Percentiles rank a stretch among this genome's conserved stretches.
Evolutionary conservation across 2,797 vertebrate genomes (phyloP).

Genomic region (Crocodylus rhombifer): DNA sequence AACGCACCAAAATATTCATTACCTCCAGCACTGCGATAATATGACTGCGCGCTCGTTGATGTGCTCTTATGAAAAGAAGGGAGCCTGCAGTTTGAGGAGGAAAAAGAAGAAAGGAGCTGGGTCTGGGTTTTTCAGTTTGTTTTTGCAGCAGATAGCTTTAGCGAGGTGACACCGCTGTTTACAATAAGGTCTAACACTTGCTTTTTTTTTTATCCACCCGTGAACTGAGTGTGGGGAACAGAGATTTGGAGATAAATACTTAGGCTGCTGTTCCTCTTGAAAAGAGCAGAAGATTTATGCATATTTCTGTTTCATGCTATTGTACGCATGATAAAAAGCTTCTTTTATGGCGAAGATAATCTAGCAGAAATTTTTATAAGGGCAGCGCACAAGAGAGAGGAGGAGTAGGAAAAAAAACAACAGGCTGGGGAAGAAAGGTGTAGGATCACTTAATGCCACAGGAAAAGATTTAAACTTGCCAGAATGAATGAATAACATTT

Average conservation of each 20-base stretch:
- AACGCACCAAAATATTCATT: conserved; percentile 35
- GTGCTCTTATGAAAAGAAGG: not conserved
- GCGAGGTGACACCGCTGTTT: not conserved
- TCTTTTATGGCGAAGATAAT: conserved; percentile 17
- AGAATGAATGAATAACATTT: conserved; percentile 25
- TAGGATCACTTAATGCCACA: not conserved
- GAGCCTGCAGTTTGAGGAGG: conserved; percentile 13
- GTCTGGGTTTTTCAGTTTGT: not conserved
- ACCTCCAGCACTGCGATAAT: not conserved
- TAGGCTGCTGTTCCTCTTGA: not conserved
- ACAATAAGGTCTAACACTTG: conserved; percentile 1
- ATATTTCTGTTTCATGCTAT: accelerated
- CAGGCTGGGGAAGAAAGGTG: not conserved
- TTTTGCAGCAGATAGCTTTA: not conserved
- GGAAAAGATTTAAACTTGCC: conserved; percentile 13
- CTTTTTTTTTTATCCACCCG: not conserved
- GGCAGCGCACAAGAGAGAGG: not conserved
- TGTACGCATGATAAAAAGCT: conserved; percentile 38
- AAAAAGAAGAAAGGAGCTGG: not conserved
- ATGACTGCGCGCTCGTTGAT: not conserved
- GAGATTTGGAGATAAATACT: conserved; percentile 40
- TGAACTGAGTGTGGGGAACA: not conserved
- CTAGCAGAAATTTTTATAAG: conserved; percentile 47
- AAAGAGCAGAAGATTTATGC: not conserved
- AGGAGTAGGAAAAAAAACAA: not conserved